Evolutionary conservation across 1,140 invertebrate species (phyloP), one percentile per base, ranked within the genome.

Genomic region (Andricus grossulariae): DNA sequence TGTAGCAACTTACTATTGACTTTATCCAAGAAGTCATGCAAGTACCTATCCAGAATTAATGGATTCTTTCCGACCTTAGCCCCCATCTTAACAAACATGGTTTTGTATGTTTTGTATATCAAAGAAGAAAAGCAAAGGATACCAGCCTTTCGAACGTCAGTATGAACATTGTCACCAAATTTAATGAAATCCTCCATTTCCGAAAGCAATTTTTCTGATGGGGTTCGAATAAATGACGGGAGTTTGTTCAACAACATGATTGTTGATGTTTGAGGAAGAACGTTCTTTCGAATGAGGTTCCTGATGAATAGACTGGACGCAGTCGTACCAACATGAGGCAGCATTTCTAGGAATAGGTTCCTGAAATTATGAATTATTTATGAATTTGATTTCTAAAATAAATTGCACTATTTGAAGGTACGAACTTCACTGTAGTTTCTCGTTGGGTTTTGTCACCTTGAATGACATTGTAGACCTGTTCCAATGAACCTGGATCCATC

Each of bases 311-410:
- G 70, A 45, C 83, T 86, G 0, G 88, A 83, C 10, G 87, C 88
- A 13, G 81, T 70, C 1, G 91, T 92, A n/a, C 92, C 92, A 18
- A 90, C 84, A 16, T 90, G 77, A 4, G 92, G 90, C 12, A 92
- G 19, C 32, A 91, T 85, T 78, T 85, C 76, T 7, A 91, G 75
- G 71, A 91, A 92, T 7, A 92, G 82, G 18, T 89, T 85, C 54
- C 88, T 89, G 45, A n/a, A 81, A 77, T 60, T 60, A 79, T 72
- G 0, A 45, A 45, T 45, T 8, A 45, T n/a, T 18, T 19, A 71
- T 15, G 18, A 51, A 45, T 74, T 75, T 50, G 11, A n/a, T n/a
- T 15, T 73, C 71, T 50, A 51, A 70, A 73, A 19, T 57, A 49
- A 71, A 76, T 50, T 73, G 13, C 45, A 60, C 45, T 73, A 76